A percentile compares a stretch with the other conserved stretches of the same genome.
Evolutionary conservation across 2,797 vertebrate species (phyloP).

Genomic region (Amblyopsis hoosieri): DNA sequence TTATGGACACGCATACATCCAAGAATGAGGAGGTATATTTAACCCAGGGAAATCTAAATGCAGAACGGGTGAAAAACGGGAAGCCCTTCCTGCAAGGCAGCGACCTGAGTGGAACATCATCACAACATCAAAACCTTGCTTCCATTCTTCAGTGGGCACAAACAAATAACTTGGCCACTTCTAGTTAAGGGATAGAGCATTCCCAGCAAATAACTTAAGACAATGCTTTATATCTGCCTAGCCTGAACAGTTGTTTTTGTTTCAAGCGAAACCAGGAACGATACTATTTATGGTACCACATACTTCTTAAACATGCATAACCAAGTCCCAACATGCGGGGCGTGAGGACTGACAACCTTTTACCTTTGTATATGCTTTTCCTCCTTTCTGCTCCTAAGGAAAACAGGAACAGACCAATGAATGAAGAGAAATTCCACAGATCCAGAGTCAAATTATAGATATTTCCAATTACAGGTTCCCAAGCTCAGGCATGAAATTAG

Average conservation of each 20-base stretch:
- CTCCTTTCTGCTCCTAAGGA: conserved; percentile 95
- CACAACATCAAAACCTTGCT: conserved; percentile 15
- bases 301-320: conserved; percentile 21
- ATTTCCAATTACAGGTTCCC: conserved; percentile 41
- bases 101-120: conserved; percentile 11
- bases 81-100: conserved; percentile 51
- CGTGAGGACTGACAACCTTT: conserved; percentile 50
- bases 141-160: background rate
- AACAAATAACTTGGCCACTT: background rate
- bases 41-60: conserved; percentile 68
- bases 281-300: conserved; percentile 36
- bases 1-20: conserved; percentile 59
- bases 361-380: conserved; percentile 96
- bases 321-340: conserved; percentile 3
- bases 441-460: conserved; percentile 32
- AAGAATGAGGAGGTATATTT: conserved; percentile 68
- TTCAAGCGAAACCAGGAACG: conserved; percentile 20
- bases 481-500: conserved; percentile 34
- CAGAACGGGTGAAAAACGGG: conserved; percentile 48
- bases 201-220: background rate
- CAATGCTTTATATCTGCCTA: conserved; percentile 12
- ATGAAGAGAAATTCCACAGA: conserved; percentile 21
- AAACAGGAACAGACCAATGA: conserved; percentile 73
- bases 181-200: conserved; percentile 3
- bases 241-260: background rate